Evolutionary conservation across 37 sponge, comb jelly and placozoan genomes (phyloP).

Genomic region (Diacarnus erythraeanus): DNA sequence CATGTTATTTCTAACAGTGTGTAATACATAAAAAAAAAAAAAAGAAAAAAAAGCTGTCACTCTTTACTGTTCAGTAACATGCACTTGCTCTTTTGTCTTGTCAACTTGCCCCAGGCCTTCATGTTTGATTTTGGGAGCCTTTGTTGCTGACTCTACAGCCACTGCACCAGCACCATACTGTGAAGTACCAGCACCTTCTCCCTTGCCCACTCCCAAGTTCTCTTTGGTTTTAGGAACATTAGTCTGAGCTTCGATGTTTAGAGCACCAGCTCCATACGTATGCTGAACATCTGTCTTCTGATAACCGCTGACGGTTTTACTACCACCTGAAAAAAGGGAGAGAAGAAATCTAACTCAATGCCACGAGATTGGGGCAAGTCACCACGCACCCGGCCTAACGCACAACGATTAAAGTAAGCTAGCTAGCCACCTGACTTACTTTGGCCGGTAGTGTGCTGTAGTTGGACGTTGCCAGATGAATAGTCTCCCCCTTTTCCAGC

Average conservation of each 20-base stretch:
- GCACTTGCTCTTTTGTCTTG: conserved; percentile 63
- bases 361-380: neutral
- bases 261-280: conserved; percentile 80
- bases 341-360: neutral
- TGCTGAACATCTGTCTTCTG: conserved; percentile 63
- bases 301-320: conserved; percentile 53
- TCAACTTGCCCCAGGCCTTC: conserved; percentile 83
- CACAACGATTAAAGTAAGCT: neutral
- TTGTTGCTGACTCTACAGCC: conserved; percentile 57
- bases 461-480: conserved; percentile 63
- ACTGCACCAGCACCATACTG: conserved; percentile 75
- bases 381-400: neutral
- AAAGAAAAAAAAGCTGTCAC: conserved; percentile 1
- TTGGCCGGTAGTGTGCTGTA: conserved; percentile 37
- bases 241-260: conserved; percentile 63
- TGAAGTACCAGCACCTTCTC: conserved; percentile 64
- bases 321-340: conserved; percentile 22
- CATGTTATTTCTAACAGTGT: neutral
- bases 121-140: conserved; percentile 80
- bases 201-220: conserved; percentile 58
- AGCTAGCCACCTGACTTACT: conserved; percentile 47
- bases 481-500: conserved; percentile 88
- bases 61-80: neutral
- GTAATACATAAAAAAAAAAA: conserved; percentile 1
- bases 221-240: conserved; percentile 73